These are phyloP conservation scores for Drosophila equinoxialis DNA, from an alignment of 1,140 invertebrate species.

Conservation along the genomic window DNA sequence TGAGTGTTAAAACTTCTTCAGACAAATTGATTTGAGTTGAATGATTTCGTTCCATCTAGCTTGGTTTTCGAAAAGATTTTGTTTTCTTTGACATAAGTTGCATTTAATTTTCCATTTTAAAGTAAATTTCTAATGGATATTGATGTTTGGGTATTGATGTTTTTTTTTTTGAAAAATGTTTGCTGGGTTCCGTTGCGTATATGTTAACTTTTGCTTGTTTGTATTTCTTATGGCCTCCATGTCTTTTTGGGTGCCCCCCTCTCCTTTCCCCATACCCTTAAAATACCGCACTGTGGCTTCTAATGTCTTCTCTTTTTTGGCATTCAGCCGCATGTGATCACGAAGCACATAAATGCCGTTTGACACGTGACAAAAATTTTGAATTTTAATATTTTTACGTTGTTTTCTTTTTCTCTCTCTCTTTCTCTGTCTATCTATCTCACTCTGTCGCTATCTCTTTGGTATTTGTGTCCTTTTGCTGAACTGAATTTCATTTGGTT, in stretches of 20 bases:
- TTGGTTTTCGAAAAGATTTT: too few species aligned
- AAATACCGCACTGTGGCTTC: constrained; percentile 8
- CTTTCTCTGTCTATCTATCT: background rate
- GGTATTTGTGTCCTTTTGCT: constrained; percentile 29
- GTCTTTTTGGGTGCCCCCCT: background rate
- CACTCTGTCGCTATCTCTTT: background rate
- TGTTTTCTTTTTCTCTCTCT: constrained; percentile 9
- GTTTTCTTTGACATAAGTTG: too few species aligned
- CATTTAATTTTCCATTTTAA: too few species aligned
- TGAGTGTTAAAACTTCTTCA: too few species aligned
- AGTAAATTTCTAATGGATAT: too few species aligned
- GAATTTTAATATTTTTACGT: constrained; percentile 73
- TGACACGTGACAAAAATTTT: constrained; percentile 78
- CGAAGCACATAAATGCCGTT: constrained; percentile 78
- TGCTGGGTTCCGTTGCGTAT: background rate
- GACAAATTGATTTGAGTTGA: too few species aligned
- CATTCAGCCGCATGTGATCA: constrained; percentile 63
- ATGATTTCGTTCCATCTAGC: too few species aligned
- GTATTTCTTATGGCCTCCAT: background rate
- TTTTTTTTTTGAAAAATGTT: too few species aligned
- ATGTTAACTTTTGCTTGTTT: background rate
- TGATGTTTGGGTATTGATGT: too few species aligned
- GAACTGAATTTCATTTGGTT: constrained; percentile 74
- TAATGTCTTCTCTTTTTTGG: constrained; percentile 4
- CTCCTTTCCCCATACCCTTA: too few species aligned